Evolutionary conservation across 2,797 vertebrate genomes (phyloP), one percentile per base, ranked within the genome.

Genomic region (Holocentrus rufus): DNA sequence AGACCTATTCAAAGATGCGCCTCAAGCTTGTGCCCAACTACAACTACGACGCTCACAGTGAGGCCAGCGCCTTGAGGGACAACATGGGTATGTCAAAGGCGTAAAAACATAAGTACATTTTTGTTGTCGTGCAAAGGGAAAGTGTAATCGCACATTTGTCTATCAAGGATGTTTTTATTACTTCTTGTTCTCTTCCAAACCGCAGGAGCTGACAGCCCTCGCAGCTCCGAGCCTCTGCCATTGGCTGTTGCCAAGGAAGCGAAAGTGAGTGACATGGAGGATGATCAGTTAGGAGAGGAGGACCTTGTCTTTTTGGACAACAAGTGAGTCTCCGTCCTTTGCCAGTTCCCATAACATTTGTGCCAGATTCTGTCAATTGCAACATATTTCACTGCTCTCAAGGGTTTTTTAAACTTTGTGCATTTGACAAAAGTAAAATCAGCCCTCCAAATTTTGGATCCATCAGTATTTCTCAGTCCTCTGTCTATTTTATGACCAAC

Each of bases 1-100:
- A 99, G 91, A 99, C 97, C 0, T 98, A 98, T 80, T 98, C 97
- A 3, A 93, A 97, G 58, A 99, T 99, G 98, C 94, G 98, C 39
- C 92, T 98, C 52, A 99, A 98, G 85, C 92, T 99, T 59, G 96
- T 99, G 31, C 97, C 97, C 80, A 97, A 98, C 91, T 93, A 96
- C 84, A 94, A 93, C 79, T 96, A 96, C 0, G 95, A 97, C 83
- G 74, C 93, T 5, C 96, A 99, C 83, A 52, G 64, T 46, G 98
- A 99, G 74, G 96, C 98, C 88, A 99, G 98, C 0, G 98, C 98
- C 18, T 93, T 95, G 0, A 91, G 98, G 1, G 98, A 99, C 92
- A 99, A 99, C 78, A 94, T 97, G 85, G 98, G 98, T 99, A 85
- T 77, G 94, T 76, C 15, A 5, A 2, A 1, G 0, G 0, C 14